phyloP scores from a whole-genome alignment of 2,888 invertebrate species.

The Carterocephalus palaemon region DNA sequence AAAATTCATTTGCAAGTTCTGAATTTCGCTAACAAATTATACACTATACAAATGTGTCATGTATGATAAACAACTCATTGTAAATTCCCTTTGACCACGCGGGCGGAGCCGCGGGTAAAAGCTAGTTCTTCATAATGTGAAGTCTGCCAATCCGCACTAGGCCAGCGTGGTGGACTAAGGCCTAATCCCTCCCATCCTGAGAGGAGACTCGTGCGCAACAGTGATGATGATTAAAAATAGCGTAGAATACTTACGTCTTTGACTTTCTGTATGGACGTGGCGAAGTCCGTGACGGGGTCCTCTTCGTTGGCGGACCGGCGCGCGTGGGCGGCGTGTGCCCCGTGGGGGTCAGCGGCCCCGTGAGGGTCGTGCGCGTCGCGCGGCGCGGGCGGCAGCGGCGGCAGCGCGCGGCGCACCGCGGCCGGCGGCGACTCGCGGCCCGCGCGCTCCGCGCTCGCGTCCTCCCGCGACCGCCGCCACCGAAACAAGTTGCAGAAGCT shows the following conservation, averaged over 20 bases:
- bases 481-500: slow-evolving; percentile 91
- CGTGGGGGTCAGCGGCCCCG: slow-evolving; percentile 60
- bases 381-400: slow-evolving; percentile 60
- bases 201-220: background rate
- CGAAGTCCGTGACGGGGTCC: slow-evolving; percentile 86
- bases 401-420: slow-evolving; percentile 62
- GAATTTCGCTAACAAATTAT: too few species aligned
- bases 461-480: slow-evolving; percentile 69
- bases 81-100: too few species aligned
- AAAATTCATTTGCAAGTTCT: too few species aligned
- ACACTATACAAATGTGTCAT: too few species aligned
- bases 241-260: slow-evolving; percentile 87
- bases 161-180: too few species aligned
- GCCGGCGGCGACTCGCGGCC: slow-evolving; percentile 58
- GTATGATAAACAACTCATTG: too few species aligned
- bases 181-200: too few species aligned
- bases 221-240: slow-evolving; percentile 1
- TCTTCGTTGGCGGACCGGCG: slow-evolving; percentile 56
- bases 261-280: slow-evolving; percentile 94
- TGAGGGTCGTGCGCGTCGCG: slow-evolving; percentile 49
- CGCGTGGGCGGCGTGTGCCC: slow-evolving; percentile 44
- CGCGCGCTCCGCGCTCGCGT: slow-evolving; percentile 48
- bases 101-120: too few species aligned
- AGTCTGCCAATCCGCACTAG: too few species aligned
- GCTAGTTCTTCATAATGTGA: too few species aligned